phyloP scores from a whole-genome alignment of 2,113 vertebrate genomes.

The Ranitomeya imitator region DNA sequence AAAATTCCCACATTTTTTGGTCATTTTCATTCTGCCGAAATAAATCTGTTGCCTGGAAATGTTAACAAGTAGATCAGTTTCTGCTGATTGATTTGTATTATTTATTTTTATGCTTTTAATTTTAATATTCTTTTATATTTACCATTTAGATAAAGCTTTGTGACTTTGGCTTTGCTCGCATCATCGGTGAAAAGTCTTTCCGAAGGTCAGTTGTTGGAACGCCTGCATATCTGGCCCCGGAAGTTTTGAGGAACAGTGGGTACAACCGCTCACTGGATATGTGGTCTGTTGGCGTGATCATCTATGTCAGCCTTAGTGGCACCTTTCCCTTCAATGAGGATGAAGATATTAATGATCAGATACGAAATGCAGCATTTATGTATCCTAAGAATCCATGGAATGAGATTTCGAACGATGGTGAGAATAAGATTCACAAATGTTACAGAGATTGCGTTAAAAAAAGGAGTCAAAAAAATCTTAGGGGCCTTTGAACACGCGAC shows the following conservation, averaged over 20 bases:
- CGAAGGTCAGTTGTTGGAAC: slow-evolving; percentile 95
- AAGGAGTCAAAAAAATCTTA: background rate
- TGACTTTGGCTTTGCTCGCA: slow-evolving; percentile 96
- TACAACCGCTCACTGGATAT: slow-evolving; percentile 98
- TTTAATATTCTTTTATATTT: background rate
- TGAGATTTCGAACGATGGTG: slow-evolving; percentile 93
- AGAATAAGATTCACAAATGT: background rate
- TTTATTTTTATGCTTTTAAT: background rate
- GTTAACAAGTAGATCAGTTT: background rate
- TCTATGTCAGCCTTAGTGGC: slow-evolving; percentile 96
- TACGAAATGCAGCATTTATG: slow-evolving; percentile 98
- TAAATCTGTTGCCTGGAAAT: too few species aligned
- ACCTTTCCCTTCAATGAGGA: slow-evolving; percentile 98
- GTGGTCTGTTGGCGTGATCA: slow-evolving; percentile 98
- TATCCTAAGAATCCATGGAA: slow-evolving; percentile 98
- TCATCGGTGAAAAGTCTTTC: slow-evolving; percentile 97
- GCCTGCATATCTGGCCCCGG: slow-evolving; percentile 93
- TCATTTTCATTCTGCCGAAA: too few species aligned
- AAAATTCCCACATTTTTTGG: too few species aligned
- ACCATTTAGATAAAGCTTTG: slow-evolving; percentile 90
- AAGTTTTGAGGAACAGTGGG: slow-evolving; percentile 94
- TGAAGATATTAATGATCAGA: slow-evolving; percentile 97
- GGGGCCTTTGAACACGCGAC: too few species aligned
- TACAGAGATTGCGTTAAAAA: background rate
- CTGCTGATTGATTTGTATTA: background rate